Conservation (phyloP, 2,888 invertebrate genomes). For the Calliphora vomitoria region DNA sequence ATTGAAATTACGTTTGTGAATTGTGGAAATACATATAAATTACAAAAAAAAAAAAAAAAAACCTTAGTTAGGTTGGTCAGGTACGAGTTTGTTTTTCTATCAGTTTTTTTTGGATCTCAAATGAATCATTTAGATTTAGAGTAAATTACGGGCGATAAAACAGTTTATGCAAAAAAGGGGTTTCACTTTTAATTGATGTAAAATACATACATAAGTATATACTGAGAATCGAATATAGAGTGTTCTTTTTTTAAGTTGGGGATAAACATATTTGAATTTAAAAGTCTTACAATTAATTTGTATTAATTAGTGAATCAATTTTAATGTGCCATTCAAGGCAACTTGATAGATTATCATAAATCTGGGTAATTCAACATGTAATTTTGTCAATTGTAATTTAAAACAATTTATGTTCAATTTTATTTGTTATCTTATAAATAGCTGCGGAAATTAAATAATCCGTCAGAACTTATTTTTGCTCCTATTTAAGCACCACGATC, state of each 20-base stretch:
- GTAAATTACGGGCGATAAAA: slow-evolving; percentile 21
- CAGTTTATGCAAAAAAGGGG: background rate
- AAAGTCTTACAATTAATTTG: background rate
- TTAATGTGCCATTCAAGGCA: no score
- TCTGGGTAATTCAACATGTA: no score
- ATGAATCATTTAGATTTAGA: slow-evolving; percentile 54
- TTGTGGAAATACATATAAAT: slow-evolving; percentile 6
- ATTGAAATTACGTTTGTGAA: slow-evolving; percentile 43
- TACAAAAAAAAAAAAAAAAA: slow-evolving; percentile 4
- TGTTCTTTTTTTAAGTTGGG: background rate
- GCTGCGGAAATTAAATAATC: no score
- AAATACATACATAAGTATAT: background rate
- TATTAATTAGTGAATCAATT: no score
- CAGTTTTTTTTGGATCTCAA: slow-evolving; percentile 5
- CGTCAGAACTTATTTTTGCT: no score
- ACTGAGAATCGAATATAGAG: background rate
- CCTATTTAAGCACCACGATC: no score
- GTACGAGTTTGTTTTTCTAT: slow-evolving; percentile 32
- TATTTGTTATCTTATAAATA: no score
- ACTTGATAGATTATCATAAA: no score
- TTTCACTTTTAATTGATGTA: slow-evolving; percentile 21
- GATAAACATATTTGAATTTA: background rate
- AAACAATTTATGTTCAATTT: no score
- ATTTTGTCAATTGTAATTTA: background rate
- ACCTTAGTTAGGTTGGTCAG: slow-evolving; percentile 20